phyloP scores from a whole-genome alignment of 1,140 invertebrate genomes.

The Drosophila nannoptera region DNA sequence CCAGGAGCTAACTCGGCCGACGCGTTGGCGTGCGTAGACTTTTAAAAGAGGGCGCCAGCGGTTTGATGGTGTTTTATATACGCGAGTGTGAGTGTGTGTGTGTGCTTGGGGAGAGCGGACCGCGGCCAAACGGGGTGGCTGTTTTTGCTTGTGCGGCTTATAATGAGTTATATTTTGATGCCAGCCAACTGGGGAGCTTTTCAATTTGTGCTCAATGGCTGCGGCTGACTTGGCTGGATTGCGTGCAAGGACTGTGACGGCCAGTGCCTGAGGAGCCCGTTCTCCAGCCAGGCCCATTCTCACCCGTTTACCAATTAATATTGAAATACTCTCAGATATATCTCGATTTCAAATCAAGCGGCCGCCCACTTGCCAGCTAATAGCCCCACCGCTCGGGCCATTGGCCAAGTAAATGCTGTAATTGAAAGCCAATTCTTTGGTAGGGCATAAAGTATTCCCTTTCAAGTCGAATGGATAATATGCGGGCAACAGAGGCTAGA shows the following conservation, averaged over 20 bases:
- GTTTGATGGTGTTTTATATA: constrained; percentile 1
- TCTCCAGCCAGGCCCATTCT: not conserved
- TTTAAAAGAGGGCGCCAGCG: constrained; percentile 52
- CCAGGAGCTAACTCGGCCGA: constrained; percentile 58
- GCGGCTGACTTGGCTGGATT: constrained; percentile 40
- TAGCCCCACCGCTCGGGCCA: too few relatives aligned
- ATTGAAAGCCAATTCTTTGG: too few relatives aligned
- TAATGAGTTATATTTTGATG: constrained; percentile 50
- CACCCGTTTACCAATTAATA: constrained; percentile 31
- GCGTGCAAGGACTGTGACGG: constrained; percentile 31
- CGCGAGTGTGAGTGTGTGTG: constrained; percentile 2
- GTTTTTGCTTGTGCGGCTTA: constrained; percentile 23
- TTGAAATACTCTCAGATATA: constrained; percentile 6
- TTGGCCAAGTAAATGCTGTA: too few relatives aligned
- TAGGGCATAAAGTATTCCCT: too few relatives aligned
- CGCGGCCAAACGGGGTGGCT: not conserved
- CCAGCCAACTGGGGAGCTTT: constrained; percentile 37
- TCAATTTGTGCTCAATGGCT: constrained; percentile 40
- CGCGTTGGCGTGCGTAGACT: constrained; percentile 73
- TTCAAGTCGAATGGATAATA: too few relatives aligned
- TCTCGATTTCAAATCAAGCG: constrained; percentile 2
- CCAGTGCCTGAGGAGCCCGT: not conserved
- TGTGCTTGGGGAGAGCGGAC: not conserved
- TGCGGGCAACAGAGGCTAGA: too few relatives aligned
- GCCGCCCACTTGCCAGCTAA: not conserved